phyloP scores from a whole-genome alignment of 2,888 invertebrate genomes.

The Drosophila phalerata region DNA sequence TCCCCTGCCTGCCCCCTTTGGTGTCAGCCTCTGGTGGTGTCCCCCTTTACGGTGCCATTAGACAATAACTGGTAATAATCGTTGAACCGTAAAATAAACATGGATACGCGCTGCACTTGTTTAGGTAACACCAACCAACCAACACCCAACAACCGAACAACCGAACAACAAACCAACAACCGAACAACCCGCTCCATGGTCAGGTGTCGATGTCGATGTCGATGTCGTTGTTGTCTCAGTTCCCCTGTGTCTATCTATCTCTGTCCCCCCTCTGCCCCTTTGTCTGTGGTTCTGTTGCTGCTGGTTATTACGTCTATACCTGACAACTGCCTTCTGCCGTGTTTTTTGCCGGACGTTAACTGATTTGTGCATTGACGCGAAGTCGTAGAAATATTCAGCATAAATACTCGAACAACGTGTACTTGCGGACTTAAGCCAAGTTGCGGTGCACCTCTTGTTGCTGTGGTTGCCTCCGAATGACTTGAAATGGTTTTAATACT shows the following conservation, averaged over 20 bases:
- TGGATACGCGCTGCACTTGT: slow-evolving; percentile 81
- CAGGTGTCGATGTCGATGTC: slow-evolving; percentile 75
- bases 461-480: slow-evolving; percentile 15
- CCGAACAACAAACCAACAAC: slow-evolving; percentile 15
- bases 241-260: slow-evolving; percentile 11
- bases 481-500: slow-evolving; percentile 20
- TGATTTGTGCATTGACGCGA: slow-evolving; percentile 81
- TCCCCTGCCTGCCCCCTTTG: slow-evolving; percentile 8
- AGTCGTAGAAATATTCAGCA: slow-evolving; percentile 78
- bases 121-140: slow-evolving; percentile 64
- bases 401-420: slow-evolving; percentile 56
- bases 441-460: slow-evolving; percentile 17
- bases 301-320: slow-evolving; percentile 42
- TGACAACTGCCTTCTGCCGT: slow-evolving; percentile 36
- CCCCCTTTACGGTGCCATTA: slow-evolving; percentile 72
- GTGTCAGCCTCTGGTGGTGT: slow-evolving; percentile 33
- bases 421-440: slow-evolving; percentile 20
- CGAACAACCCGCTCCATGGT: slow-evolving; percentile 49
- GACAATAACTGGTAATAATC: slow-evolving; percentile 83
- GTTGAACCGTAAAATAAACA: slow-evolving; percentile 83
- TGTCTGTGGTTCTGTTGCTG: slow-evolving; percentile 5
- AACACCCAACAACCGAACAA: slow-evolving; percentile 29
- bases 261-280: slow-evolving; percentile 3
- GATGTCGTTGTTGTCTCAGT: slow-evolving; percentile 7
- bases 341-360: slow-evolving; percentile 68